Base-by-base conservation (phyloP, 2,797 vertebrate genomes). In the Melanogrammus aeglefinus region DNA sequence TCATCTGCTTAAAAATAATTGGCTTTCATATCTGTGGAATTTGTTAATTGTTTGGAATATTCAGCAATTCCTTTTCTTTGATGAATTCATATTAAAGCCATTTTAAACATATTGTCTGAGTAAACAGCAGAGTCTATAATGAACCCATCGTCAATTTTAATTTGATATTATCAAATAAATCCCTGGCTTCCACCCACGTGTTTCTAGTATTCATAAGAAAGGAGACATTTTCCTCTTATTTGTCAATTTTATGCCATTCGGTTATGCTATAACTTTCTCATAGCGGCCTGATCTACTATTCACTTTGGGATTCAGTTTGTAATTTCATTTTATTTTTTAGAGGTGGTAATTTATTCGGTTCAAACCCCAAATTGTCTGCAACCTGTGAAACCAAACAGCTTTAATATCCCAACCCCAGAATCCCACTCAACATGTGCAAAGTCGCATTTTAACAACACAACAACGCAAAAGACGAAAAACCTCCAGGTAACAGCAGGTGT, bases 371-470 rank as follows among this genome's bases (percentile, higher is more conserved):
- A 39, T 39, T 51, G 47, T 51, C 47, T 21, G 57, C 57, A n/a
- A 2, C 57, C 57, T 63, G 5, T n/a, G 8, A 44, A 16, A 44
- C 12, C 14, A 66, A 10, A 66, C 9, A 66, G 27, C 35, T 51
- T 31, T n/a, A 38, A 38, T 9, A 18, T 38, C 33, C 35, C 35
- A 73, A 72, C 29, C 10, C 35, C 71, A 33, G 12, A 72, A 31
- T 33, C 41, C 16, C 14, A 35, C 33, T 6, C 6, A 21, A 35
- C 3, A 33, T 79, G 66, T 84, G 75, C 82, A 78, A 72, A 75
- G 75, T 66, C 18, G 18, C 57, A 18, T 63, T 41, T 41, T 41
- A 41, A 10, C 39, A 41, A 41, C 39, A 10, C 39, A 41, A 41
- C 39, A 41, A 7, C 0, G 39, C 39, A 41, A 41, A 41, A 41